Percentiles rank a stretch among this genome's conserved stretches.
These are phyloP conservation scores for Ramphastos sulfuratus DNA, from an alignment of 2,113 vertebrate species.

Conservation along the genomic window DNA sequence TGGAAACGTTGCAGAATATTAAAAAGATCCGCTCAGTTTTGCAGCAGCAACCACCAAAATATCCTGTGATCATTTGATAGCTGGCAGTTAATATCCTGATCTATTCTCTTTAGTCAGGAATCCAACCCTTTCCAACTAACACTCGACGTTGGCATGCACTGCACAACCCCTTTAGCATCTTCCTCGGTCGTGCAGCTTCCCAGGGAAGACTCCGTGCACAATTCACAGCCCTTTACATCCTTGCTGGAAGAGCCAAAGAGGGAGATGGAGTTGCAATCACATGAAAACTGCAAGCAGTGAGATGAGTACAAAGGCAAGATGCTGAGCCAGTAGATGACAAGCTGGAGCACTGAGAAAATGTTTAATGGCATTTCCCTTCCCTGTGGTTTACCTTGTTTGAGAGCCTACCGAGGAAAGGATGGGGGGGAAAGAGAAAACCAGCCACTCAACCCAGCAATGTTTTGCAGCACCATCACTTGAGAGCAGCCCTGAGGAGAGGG, in stretches of 20 bases:
- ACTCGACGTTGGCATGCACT: neutral
- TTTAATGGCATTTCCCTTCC: constrained; percentile 21
- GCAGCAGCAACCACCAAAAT: constrained; percentile 34
- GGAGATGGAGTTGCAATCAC: constrained; percentile 29
- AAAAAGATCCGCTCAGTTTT: constrained; percentile 42
- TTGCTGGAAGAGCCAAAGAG: neutral
- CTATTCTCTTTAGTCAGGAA: constrained; percentile 30
- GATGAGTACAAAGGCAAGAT: neutral
- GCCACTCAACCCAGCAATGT: too few relatives aligned
- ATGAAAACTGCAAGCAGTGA: neutral
- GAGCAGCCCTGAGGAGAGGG: too few relatives aligned
- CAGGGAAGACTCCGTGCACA: neutral
- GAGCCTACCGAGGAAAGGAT: neutral
- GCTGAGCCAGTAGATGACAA: neutral
- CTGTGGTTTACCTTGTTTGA: constrained; percentile 12
- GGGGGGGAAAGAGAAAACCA: too few relatives aligned
- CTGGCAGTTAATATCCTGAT: constrained; percentile 64
- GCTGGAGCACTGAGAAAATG: neutral
- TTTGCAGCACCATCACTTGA: too few relatives aligned
- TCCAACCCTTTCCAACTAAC: constrained; percentile 6
- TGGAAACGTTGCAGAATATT: neutral
- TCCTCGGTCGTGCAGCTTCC: neutral
- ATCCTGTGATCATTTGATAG: constrained; percentile 59
- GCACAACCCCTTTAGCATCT: neutral
- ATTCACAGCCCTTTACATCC: constrained; percentile 23